Conservation (phyloP, 2,888 invertebrate genomes). For the Leptopilina myrica region DNA sequence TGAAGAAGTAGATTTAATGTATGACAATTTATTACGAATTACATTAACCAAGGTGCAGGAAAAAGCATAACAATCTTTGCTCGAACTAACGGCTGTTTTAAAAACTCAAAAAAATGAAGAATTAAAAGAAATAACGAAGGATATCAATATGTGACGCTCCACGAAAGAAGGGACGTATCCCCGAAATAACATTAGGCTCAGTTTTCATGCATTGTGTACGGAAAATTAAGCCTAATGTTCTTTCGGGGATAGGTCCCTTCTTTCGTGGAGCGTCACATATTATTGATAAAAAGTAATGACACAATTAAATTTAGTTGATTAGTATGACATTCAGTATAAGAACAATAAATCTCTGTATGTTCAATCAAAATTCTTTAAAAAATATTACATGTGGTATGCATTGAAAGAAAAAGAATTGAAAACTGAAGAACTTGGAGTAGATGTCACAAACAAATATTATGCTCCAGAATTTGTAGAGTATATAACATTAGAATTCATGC, state of each 20-base stretch:
- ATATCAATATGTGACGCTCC: too few relatives aligned
- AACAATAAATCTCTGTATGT: constrained; percentile 40
- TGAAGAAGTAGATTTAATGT: constrained; percentile 18
- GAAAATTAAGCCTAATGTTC: too few relatives aligned
- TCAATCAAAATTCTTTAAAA: constrained; percentile 48
- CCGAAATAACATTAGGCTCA: too few relatives aligned
- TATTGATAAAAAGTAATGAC: constrained; percentile 37
- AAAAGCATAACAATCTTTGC: background rate
- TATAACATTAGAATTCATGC: constrained; percentile 40
- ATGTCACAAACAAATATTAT: constrained; percentile 42
- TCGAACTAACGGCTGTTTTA: background rate
- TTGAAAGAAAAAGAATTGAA: background rate
- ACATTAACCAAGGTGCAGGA: background rate
- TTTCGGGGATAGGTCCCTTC: too few relatives aligned
- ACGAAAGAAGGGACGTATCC: too few relatives aligned
- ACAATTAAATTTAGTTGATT: constrained; percentile 3
- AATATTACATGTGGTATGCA: background rate
- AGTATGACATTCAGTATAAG: constrained; percentile 2
- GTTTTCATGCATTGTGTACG: too few relatives aligned
- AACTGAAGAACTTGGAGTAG: background rate
- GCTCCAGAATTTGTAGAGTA: constrained; percentile 50
- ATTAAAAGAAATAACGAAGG: constrained; percentile 42
- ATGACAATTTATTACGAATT: constrained; percentile 3
- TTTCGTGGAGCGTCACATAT: too few relatives aligned
- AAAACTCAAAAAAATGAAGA: constrained; percentile 12